Percentiles rank a stretch among this genome's conserved stretches.
Conservation (phyloP, 2,113 vertebrate species). For the Verasper variegatus region DNA sequence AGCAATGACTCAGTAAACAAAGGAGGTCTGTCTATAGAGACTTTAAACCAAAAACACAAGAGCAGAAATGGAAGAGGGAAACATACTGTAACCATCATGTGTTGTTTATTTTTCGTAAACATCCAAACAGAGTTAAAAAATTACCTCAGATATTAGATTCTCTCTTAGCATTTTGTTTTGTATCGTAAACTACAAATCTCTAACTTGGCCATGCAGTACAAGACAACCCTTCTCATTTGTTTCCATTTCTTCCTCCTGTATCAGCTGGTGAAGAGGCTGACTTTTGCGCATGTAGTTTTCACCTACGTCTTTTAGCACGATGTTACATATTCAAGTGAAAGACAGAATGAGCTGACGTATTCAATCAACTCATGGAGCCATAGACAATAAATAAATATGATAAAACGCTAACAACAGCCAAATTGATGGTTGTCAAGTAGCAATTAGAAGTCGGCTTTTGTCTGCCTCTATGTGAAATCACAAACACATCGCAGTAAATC, state of each 20-base stretch:
- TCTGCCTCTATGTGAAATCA: neutral
- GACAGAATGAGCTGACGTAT: neutral
- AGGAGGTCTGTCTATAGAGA: neutral
- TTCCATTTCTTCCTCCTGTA: neutral
- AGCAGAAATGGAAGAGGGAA: neutral
- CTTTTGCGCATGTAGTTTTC: neutral
- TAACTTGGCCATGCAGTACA: neutral
- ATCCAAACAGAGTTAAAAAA: neutral
- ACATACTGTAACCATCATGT: neutral
- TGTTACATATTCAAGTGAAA: neutral
- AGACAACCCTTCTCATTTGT: neutral
- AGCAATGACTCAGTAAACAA: neutral
- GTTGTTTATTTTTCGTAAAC: neutral
- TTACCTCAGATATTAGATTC: neutral
- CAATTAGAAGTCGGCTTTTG: neutral
- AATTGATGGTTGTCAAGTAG: neutral
- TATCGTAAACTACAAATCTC: neutral
- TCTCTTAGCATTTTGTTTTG: neutral
- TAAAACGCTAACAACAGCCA: neutral
- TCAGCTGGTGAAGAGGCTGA: neutral
- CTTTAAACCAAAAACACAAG: neutral
- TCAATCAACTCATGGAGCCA: neutral
- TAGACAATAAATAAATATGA: neutral
- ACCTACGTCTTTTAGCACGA: neutral
- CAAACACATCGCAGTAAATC: neutral